A percentile compares a stretch with the other conserved stretches of the same genome.
Evolutionary conservation across 2,797 vertebrate genomes (phyloP).

Genomic region (Semaprochilodus insignis): DNA sequence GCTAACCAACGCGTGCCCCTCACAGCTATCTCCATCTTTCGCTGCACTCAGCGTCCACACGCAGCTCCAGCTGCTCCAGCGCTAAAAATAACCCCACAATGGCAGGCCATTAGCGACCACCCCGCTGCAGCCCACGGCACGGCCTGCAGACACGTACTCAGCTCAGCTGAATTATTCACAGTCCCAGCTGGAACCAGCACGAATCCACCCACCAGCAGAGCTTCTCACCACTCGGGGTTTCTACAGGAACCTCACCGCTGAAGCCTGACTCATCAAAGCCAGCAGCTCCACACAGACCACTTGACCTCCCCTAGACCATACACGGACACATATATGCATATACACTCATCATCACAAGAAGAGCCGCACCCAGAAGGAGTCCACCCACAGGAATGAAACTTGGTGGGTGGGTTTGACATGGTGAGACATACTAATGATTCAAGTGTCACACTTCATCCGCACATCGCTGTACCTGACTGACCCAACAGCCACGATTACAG

Average conservation of each 20-base stretch:
- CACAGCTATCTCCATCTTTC: not conserved
- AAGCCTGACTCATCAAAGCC: not conserved
- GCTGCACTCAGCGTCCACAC: not conserved
- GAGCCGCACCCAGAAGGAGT: no score
- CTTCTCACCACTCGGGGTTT: not conserved
- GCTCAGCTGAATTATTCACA: conserved; percentile 2
- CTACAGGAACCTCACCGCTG: not conserved
- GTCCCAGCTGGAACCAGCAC: not conserved
- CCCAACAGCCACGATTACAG: no score
- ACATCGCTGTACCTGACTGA: no score
- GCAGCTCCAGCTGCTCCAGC: conserved; percentile 35
- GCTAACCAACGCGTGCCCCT: no score
- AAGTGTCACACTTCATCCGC: no score
- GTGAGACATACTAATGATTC: no score
- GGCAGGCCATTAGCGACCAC: conserved; percentile 53
- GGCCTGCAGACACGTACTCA: not conserved
- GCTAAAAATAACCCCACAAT: conserved; percentile 75
- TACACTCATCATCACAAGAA: no score
- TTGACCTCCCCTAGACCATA: not conserved
- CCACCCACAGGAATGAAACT: no score
- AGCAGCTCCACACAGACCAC: not conserved
- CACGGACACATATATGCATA: not conserved
- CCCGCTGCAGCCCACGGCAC: not conserved
- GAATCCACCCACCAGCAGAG: not conserved
- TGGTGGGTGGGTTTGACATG: no score